Evolutionary conservation across 1,140 invertebrate genomes (phyloP), one percentile per base, ranked within the genome.

Genomic region (Lepidurus packardi): DNA sequence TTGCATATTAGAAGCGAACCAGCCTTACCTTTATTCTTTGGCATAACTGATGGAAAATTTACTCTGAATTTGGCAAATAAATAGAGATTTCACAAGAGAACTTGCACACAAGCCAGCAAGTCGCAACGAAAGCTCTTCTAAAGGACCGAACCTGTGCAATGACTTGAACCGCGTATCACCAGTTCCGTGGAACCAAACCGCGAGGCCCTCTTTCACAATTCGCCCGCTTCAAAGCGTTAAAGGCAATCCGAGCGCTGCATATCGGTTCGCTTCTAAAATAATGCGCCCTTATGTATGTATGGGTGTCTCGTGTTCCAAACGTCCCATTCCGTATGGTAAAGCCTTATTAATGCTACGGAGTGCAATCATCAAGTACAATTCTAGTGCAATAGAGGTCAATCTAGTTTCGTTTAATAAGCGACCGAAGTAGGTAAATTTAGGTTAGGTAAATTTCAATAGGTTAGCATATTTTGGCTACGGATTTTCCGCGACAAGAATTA

Each of bases 21-120:
- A 65, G 21, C 34, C 53, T 65, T 65, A 65, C 53, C 53, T 65
- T 83, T 83, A 81, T 83, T 83, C 80, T 83, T 83, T 43, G 82
- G 82, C 82, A 83, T 83, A 1, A 16, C n/a, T n/a, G 13, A n/a
- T 65, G 21, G 13, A 65, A 65, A 65, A 7, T 65, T 65, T 6
- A 21, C 53, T 13, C 53, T 21, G 21, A 65, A 16, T 65, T 65
- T 65, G 53, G 6, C 10, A 65, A 65, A 65, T 65, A 65, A 65
- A 65, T 16, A 65, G 53, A 21, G 8, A 65, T 65, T 65, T 65
- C 53, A 65, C 53, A 65, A 65, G 53, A 65, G 1, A 7, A 65
- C 4, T 65, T 65, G 53, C 53, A 47, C 53, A 65, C 53, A 65
- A 65, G 53, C 53, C 53, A 65, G 21, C 53, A 65, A 34, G 53